Evolutionary conservation across 2,113 vertebrate genomes (phyloP), one percentile per base, ranked within the genome.

Genomic region (Carassius auratus): DNA sequence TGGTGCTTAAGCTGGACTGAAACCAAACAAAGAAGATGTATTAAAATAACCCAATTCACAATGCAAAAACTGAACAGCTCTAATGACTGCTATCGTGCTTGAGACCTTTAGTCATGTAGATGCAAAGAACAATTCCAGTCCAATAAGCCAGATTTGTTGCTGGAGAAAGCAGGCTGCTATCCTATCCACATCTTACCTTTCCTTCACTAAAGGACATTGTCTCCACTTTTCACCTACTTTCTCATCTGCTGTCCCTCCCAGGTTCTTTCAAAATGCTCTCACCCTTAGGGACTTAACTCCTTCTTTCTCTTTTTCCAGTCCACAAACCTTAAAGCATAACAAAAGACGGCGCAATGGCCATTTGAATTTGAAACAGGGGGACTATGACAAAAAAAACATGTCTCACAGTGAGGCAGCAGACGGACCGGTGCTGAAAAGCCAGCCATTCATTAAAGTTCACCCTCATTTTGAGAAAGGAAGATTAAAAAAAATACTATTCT

Each of bases 331-430:
- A 30, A 81, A 14, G 73, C 15, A 66, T 88, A 91, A 94, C 93
- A 95, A 94, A 94, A 93, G 90, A 88, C 90, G 88, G 86, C 87
- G 92, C 92, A 92, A 90, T 91, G 91, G 89, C 89, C 84, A 93
- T 94, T 93, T 95, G 92, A 95, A 95, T 95, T 91, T 94, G 93
- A 95, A 95, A 93, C 91, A 88, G 92, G 89, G 89, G 77, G 9
- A 71, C 77, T 48, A 89, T 87, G 91, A 93, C 89, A 48, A 48
- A 92, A 90, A 89, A 90, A 89, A 71, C 86, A 3, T 36, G 80
- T 84, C 81, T 89, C 86, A 85, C 83, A 88, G 91, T 88, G n/a
- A 87, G 81, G 86, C 81, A 12, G 33, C 64, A 71, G 52, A 81
- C 64, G 55, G 26, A 17, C 64, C 81, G 15, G 83, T 74, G 78